phyloP scores from a whole-genome alignment of 2,797 vertebrate species.

The Tarsius wallacei region DNA sequence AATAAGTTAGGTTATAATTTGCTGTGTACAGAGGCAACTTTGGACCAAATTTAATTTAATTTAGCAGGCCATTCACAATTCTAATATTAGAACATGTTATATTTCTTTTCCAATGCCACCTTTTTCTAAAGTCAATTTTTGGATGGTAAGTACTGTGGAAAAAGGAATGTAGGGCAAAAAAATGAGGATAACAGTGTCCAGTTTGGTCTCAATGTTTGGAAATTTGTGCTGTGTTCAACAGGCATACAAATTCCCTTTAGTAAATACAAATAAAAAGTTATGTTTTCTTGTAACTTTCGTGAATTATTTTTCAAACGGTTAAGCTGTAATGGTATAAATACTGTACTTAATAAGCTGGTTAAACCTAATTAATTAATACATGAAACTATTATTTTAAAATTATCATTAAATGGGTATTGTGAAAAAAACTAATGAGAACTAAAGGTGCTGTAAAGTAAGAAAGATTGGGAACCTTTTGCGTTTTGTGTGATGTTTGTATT shows the following conservation, averaged over 20 bases:
- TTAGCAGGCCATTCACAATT: not conserved
- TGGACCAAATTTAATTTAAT: not conserved
- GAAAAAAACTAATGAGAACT: not conserved
- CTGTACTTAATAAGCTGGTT: not conserved
- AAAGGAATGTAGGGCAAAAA: not conserved
- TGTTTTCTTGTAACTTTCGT: not conserved
- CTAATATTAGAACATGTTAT: not conserved
- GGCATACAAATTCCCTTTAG: not conserved
- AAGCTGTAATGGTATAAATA: not conserved
- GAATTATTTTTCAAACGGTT: constrained; percentile 43
- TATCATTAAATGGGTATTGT: not conserved
- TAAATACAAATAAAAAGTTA: constrained; percentile 15
- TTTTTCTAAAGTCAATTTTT: not conserved
- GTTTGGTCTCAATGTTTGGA: not conserved
- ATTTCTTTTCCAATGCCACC: not conserved
- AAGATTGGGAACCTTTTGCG: not conserved
- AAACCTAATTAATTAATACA: not conserved
- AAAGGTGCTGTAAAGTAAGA: not conserved
- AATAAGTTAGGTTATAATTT: not conserved
- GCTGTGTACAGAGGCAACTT: not conserved
- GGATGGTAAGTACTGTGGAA: not conserved
- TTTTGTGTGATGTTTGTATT: not conserved
- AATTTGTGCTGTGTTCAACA: not conserved
- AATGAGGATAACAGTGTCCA: not conserved
- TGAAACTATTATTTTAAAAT: not conserved